phyloP scores from a whole-genome alignment of 2,888 invertebrate species.

The Acronicta psi region DNA sequence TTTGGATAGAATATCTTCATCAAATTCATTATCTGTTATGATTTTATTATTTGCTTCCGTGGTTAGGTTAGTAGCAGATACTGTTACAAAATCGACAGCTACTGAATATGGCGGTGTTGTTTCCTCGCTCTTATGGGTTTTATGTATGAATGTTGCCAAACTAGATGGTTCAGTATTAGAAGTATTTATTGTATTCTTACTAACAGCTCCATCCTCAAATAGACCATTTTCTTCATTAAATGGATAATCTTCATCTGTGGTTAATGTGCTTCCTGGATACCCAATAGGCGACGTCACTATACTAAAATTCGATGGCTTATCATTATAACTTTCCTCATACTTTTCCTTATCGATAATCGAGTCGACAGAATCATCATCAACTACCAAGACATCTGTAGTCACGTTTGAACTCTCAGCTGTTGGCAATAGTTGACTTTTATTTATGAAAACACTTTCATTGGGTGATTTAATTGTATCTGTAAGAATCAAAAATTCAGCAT shows the following conservation, averaged over 20 bases:
- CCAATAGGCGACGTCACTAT: background rate
- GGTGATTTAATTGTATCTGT: too few relatives aligned
- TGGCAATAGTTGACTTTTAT: too few relatives aligned
- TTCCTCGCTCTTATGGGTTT: background rate
- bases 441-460: too few relatives aligned
- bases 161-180: background rate
- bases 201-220: background rate
- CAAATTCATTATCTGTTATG: too few relatives aligned
- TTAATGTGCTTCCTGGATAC: background rate
- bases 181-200: background rate
- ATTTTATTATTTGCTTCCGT: background rate
- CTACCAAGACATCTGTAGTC: too few relatives aligned
- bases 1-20: background rate
- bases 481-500: too few relatives aligned
- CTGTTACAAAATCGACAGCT: background rate
- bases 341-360: background rate
- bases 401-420: background rate
- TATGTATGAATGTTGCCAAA: background rate
- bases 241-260: background rate
- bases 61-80: background rate
- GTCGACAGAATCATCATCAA: too few relatives aligned
- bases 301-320: background rate
- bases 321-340: background rate
- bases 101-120: background rate
- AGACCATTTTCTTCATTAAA: background rate